Conservation (phyloP, 2,888 invertebrate species). For the Yponomeuta cagnagella region DNA sequence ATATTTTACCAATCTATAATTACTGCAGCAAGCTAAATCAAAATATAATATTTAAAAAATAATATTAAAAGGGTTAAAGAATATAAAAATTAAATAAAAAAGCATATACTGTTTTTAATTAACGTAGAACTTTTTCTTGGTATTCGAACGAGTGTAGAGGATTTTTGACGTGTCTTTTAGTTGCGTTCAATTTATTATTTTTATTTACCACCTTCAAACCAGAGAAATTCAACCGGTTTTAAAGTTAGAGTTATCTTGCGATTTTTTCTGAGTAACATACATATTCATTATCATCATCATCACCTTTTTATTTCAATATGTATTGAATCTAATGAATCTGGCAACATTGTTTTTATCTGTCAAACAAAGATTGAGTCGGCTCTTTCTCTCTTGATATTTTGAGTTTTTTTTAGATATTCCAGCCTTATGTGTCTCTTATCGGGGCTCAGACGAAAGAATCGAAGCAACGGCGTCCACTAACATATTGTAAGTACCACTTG, state of each 20-base stretch:
- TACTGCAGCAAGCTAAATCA: no score
- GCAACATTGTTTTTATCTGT: not conserved
- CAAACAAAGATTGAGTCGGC: slow-evolving; percentile 12
- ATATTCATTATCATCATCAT: not conserved
- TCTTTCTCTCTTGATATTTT: slow-evolving; percentile 28
- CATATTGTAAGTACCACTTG: slow-evolving; percentile 49
- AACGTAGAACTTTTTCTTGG: no score
- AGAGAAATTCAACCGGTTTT: no score
- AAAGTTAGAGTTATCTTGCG: not conserved
- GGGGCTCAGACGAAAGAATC: slow-evolving; percentile 43
- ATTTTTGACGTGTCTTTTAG: no score
- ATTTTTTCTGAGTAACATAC: not conserved
- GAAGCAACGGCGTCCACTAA: slow-evolving; percentile 33
- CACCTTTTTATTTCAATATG: no score
- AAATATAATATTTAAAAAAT: no score
- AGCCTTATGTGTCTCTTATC: slow-evolving; percentile 57
- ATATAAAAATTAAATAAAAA: no score
- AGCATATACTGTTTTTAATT: no score
- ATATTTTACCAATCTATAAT: no score
- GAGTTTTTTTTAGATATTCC: slow-evolving; percentile 50
- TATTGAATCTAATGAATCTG: not conserved
- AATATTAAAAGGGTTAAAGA: no score
- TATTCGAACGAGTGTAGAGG: no score
- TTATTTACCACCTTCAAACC: not conserved
- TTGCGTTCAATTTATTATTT: not conserved